Conservation (phyloP, 2,888 invertebrate species). For the Drosophila leonis region DNA sequence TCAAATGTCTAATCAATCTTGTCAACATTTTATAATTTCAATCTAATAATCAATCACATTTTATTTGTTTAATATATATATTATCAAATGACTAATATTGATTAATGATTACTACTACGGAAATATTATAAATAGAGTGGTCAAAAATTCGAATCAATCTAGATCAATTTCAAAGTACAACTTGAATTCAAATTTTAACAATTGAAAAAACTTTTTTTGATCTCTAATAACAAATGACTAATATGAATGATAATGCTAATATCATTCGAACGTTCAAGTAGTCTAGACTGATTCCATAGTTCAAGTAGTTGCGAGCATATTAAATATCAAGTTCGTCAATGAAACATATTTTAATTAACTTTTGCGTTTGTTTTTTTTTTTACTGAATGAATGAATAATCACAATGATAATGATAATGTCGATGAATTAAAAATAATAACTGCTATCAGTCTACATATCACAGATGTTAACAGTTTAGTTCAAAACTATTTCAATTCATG, state of each 20-base stretch:
- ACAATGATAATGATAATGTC: neutral
- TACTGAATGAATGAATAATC: neutral
- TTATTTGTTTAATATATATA: neutral
- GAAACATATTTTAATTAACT: slow-evolving; percentile 8
- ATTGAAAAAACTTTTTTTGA: neutral
- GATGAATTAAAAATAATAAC: neutral
- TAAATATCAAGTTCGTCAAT: neutral
- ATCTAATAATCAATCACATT: neutral
- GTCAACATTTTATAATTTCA: neutral
- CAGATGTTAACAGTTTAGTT: neutral
- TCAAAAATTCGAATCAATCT: neutral
- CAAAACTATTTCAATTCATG: neutral
- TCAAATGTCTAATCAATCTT: neutral
- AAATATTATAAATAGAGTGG: neutral
- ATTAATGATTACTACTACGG: neutral
- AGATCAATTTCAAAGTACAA: neutral
- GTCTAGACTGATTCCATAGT: slow-evolving; percentile 3
- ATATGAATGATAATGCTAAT: slow-evolving; percentile 1
- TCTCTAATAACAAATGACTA: neutral
- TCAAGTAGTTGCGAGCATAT: slow-evolving; percentile 3
- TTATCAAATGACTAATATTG: neutral
- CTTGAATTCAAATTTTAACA: neutral
- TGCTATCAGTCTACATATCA: neutral
- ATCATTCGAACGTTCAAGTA: neutral
- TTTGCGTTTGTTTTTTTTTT: neutral